Evolutionary conservation across 2,797 vertebrate genomes (phyloP), one percentile per base, ranked within the genome.

Genomic region (Antrozous pallidus): DNA sequence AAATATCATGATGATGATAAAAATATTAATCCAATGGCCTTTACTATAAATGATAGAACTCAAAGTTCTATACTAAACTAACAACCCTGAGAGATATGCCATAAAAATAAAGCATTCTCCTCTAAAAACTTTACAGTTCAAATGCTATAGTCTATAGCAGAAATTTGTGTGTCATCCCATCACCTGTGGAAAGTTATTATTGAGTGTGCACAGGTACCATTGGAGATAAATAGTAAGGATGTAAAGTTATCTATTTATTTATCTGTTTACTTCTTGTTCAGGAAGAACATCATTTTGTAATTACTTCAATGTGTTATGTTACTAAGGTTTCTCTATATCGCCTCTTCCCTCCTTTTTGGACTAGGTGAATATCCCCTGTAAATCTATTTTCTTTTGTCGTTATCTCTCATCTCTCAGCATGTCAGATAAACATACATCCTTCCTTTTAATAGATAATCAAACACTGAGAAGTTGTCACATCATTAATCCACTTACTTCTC

Each of bases 21-120:
- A 71, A 49, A 63, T 73, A 73, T 65, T 81, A 38, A 65, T 90
- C 67, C 49, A 81, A 56, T n/a, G 33, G 26, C 63, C 63, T 73
- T 16, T 54, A 56, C 13, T 54, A 84, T 54, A 87, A 94, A 95
- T 80, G 51, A 18, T 42, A 92, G 83, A 81, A 80, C 77, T 92
- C 42, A 38, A 80, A 92, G 45, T 79, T 90, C 47, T 91, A 16
- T 70, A 51, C 28, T 88, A 90, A 20, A 75, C 51, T 86, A 92
- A 84, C 16, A 88, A 74, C 13, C 11, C 77, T 26, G 38, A 92
- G 40, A 94, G 33, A 75, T 22, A 22, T 9, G 22, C 78, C 33
- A 84, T 40, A 24, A 92, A 88, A 81, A 73, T 58, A 47, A 80
- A 75, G 38, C 11, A 58, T 3, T 54, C 5, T 91, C 65, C 93